Evolutionary conservation across 2,113 vertebrate species (phyloP).

Genomic region (Hirundichthys speculiger): DNA sequence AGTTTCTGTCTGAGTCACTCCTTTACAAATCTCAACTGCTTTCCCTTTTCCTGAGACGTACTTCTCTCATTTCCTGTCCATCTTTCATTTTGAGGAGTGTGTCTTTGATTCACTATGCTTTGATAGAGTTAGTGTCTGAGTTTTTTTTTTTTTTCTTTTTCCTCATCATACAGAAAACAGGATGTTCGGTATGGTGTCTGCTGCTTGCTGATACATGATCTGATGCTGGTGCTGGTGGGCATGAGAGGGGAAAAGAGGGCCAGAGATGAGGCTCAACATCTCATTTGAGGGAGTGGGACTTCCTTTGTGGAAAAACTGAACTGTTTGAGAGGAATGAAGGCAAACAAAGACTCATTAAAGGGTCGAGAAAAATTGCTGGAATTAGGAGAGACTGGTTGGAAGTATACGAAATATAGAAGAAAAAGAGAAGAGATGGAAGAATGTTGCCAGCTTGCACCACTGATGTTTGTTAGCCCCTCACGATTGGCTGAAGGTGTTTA

Average conservation of each 20-base stretch:
- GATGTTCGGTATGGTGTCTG: conserved; percentile 64
- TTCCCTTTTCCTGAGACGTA: background rate
- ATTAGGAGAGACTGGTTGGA: background rate
- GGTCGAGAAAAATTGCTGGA: conserved; percentile 6
- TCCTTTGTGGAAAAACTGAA: conserved; percentile 22
- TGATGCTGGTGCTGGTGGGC: conserved; percentile 27
- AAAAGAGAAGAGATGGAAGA: background rate
- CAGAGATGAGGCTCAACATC: conserved; percentile 37
- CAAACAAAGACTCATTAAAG: conserved; percentile 4
- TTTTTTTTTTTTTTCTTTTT: conserved; percentile 13
- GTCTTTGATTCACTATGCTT: conserved; percentile 26
- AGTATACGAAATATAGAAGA: background rate
- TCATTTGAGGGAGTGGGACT: conserved; percentile 20
- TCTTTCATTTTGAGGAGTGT: conserved; percentile 23
- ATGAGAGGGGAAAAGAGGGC: conserved; percentile 18
- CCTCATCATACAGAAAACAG: conserved; percentile 50
- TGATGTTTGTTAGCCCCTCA: too few species aligned
- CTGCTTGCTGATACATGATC: conserved; percentile 60
- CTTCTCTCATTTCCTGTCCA: conserved; percentile 8
- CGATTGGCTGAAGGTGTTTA: conserved; percentile 38
- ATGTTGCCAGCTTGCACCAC: conserved; percentile 7
- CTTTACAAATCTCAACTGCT: too few species aligned
- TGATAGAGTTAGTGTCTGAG: conserved; percentile 26
- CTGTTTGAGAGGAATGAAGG: conserved; percentile 4
- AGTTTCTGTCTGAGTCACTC: too few species aligned